These are phyloP conservation scores for Lepilemur ruficaudatus DNA, from an alignment of 2,797 vertebrate genomes.

Conservation along the genomic window DNA sequence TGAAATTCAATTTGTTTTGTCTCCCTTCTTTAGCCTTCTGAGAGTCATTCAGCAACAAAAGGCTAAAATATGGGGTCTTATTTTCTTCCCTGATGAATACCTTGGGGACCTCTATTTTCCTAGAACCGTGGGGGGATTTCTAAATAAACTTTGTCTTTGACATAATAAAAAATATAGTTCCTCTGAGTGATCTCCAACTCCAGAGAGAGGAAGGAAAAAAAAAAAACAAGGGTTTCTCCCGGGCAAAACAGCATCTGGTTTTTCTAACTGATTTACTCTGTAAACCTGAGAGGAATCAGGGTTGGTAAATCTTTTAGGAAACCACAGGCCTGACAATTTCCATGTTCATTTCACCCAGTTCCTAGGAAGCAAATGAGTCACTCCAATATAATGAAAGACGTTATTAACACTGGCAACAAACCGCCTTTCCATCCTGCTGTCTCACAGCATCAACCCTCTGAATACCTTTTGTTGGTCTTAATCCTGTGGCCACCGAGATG, in stretches of 20 bases:
- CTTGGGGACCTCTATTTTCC: conserved; percentile 9
- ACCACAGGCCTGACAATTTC: background rate
- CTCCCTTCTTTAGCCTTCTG: background rate
- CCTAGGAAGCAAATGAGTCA: conserved; percentile 43
- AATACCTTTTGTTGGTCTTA: background rate
- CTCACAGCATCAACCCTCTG: background rate
- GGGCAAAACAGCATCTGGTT: conserved; percentile 38
- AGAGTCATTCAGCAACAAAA: background rate
- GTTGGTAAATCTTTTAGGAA: conserved; percentile 8
- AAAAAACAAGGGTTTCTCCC: background rate
- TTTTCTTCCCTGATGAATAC: conserved; percentile 33
- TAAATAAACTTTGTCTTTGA: conserved; percentile 18
- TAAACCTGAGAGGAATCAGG: background rate
- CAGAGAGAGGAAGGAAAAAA: background rate
- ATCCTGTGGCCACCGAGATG: background rate
- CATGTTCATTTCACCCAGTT: conserved; percentile 16
- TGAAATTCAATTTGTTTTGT: conserved; percentile 40
- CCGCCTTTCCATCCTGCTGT: background rate
- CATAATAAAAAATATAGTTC: background rate
- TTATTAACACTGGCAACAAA: background rate
- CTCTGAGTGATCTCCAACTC: background rate
- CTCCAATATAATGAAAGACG: background rate
- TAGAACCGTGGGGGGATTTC: background rate
- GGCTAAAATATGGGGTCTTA: conserved; percentile 27
- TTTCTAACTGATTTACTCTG: background rate